Percentiles rank a stretch among this genome's conserved stretches.
phyloP scores from a whole-genome alignment of 2,797 vertebrate genomes.

The Kryptolebias ocellatus region DNA sequence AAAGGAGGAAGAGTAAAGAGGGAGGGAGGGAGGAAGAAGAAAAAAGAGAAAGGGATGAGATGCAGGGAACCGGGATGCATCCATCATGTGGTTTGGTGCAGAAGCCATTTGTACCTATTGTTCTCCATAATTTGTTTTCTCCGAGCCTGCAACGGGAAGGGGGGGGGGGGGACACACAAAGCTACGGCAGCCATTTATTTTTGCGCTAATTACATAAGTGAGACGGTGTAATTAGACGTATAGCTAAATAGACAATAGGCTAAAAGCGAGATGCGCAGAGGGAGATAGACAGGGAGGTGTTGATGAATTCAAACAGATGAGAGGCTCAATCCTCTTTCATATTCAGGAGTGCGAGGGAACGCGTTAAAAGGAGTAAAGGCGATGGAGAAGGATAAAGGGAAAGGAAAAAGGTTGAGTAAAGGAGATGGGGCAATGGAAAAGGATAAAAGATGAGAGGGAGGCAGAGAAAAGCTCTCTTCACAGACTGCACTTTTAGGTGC shows the following conservation, averaged over 20 bases:
- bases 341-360: conserved; percentile 56
- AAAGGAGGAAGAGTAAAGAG: conserved; percentile 64
- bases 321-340: conserved; percentile 54
- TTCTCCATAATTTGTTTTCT: conserved; percentile 83
- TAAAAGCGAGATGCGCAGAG: conserved; percentile 52
- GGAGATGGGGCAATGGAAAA: conserved; percentile 59
- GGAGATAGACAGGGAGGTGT: conserved; percentile 63
- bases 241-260: conserved; percentile 77
- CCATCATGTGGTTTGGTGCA: conserved; percentile 80
- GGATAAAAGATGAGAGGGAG: conserved; percentile 74
- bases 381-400: conserved; percentile 60
- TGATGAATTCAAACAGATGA: conserved; percentile 59
- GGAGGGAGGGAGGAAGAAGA: conserved; percentile 54
- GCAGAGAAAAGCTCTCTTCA: conserved; percentile 73
- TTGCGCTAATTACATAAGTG: conserved; percentile 80
- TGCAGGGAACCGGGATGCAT: conserved; percentile 71
- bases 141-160: conserved; percentile 65
- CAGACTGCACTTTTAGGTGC: conserved; percentile 75
- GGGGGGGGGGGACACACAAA: conserved; percentile 59
- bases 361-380: conserved; percentile 59
- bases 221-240: conserved; percentile 82
- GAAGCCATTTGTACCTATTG: conserved; percentile 83
- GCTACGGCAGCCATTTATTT: conserved; percentile 77
- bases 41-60: conserved; percentile 67
- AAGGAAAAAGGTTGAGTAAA: conserved; percentile 52